Evolutionary conservation across 2,888 invertebrate genomes (phyloP).

Genomic region (Falcaria lacertinaria): DNA sequence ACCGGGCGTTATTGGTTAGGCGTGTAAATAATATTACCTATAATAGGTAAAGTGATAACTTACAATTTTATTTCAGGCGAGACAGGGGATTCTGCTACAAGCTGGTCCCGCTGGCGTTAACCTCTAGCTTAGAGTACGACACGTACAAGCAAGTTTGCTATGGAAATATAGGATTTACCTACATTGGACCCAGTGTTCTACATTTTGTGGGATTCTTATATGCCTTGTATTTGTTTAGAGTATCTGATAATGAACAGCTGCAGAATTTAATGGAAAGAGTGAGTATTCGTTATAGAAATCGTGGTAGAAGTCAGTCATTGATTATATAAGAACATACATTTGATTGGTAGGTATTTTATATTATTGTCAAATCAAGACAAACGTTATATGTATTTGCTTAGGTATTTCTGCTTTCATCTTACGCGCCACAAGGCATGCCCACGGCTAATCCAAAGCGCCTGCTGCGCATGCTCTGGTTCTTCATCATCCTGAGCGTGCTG

Average conservation of each 20-base stretch:
- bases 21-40: too few relatives aligned
- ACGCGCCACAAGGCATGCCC: constrained; percentile 81
- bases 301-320: too few relatives aligned
- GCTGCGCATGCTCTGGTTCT: constrained; percentile 85
- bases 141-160: constrained; percentile 83
- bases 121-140: constrained; percentile 62
- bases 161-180: constrained; percentile 85
- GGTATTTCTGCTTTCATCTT: constrained; percentile 87
- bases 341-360: background rate
- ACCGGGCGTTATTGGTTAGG: background rate
- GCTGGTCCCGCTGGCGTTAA: constrained; percentile 61
- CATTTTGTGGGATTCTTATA: constrained; percentile 87
- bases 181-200: constrained; percentile 85
- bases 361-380: too few relatives aligned
- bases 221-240: constrained; percentile 85
- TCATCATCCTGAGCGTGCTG: constrained; percentile 83
- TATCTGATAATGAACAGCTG: constrained; percentile 89
- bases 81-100: constrained; percentile 86
- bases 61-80: constrained; percentile 68
- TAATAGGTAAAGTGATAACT: background rate
- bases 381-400: constrained; percentile 40
- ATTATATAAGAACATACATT: background rate
- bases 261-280: constrained; percentile 91
- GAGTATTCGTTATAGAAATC: too few relatives aligned
- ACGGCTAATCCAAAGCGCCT: constrained; percentile 83